Evolutionary conservation across 2,113 vertebrate species (phyloP).

Genomic region (Donacobius atricapilla): DNA sequence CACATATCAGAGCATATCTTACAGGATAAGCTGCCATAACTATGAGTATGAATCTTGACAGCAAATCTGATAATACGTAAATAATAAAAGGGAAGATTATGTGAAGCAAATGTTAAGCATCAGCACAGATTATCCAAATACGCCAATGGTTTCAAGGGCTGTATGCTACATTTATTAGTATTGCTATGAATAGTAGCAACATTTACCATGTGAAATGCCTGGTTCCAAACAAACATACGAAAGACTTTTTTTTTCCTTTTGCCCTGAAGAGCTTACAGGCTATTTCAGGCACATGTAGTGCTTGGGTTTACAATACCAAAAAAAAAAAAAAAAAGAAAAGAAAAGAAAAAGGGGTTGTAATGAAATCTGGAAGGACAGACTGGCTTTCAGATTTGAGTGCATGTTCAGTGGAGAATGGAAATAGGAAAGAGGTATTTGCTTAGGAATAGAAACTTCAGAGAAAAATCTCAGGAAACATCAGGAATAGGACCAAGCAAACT

Average conservation of each 20-base stretch:
- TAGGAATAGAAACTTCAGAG: background rate
- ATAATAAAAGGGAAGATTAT: background rate
- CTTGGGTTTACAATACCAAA: background rate
- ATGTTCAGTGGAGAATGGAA: background rate
- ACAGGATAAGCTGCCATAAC: background rate
- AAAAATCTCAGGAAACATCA: background rate
- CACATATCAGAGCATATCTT: background rate
- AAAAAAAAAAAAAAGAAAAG: background rate
- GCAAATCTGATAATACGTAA: background rate
- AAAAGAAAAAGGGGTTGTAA: background rate
- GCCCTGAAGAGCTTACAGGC: background rate
- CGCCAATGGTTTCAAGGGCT: background rate
- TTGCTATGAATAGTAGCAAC: constrained; percentile 17
- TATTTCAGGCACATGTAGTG: background rate
- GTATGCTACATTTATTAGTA: background rate
- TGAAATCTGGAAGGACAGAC: background rate
- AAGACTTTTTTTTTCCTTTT: background rate
- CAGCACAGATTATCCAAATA: constrained; percentile 16
- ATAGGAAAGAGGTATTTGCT: background rate
- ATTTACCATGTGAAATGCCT: background rate
- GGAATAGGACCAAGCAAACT: background rate
- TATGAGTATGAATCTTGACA: background rate
- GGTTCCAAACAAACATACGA: background rate
- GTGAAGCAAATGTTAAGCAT: background rate
- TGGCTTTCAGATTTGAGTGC: background rate